These are phyloP conservation scores for Atlantisia rogersi DNA, from an alignment of 2,113 vertebrate genomes.

Conservation along the genomic window DNA sequence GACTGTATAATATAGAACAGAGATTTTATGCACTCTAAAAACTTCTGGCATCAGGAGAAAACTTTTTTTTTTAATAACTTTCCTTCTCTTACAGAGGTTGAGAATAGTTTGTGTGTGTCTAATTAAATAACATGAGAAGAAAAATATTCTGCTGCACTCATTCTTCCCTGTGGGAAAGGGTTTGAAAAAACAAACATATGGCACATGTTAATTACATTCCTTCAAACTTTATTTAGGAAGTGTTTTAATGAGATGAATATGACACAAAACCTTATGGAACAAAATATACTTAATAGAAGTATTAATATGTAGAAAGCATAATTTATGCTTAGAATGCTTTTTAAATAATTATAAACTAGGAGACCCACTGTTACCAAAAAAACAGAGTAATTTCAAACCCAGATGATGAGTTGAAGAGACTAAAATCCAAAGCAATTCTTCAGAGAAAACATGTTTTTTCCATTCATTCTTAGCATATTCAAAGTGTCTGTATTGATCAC, in stretches of 20 bases:
- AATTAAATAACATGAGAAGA: not conserved
- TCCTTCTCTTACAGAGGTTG: not conserved
- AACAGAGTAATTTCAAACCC: not conserved
- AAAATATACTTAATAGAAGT: not conserved
- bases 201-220: not conserved
- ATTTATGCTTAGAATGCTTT: not conserved
- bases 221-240: constrained; percentile 24
- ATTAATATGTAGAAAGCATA: not conserved
- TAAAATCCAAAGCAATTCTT: not conserved
- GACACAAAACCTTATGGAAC: not conserved
- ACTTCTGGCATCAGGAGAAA: not conserved
- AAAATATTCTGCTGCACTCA: not conserved
- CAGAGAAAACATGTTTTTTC: not conserved
- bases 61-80: not conserved
- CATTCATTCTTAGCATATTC: not conserved
- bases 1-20: not conserved
- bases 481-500: not conserved
- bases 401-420: not conserved
- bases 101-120: not conserved
- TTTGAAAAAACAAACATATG: not conserved
- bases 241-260: constrained; percentile 8
- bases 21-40: not conserved
- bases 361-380: not conserved
- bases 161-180: not conserved
- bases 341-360: not conserved